Evolutionary conservation across 2,888 invertebrate species (phyloP), one percentile per base, ranked within the genome.

Genomic region (Pecten maximus): DNA sequence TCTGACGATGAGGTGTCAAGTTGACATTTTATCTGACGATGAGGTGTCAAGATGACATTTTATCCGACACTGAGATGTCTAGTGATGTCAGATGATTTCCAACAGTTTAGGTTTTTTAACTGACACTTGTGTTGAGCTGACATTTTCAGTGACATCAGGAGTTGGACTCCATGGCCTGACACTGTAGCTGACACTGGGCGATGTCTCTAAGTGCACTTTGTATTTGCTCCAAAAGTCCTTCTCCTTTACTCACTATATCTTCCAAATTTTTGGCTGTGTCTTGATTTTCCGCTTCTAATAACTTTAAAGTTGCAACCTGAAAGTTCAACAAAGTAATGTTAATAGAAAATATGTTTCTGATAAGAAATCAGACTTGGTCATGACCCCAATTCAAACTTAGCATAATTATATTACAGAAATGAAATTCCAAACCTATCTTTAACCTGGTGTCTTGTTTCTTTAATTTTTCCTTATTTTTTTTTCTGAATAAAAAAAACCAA

Each of bases 191-290:
- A 10, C 96, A 94, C 90, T 96, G 95, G 4, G 97, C 96, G 40
- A 99, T 99, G 96, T 99, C 99, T 95, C 98, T 98, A 0, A 99
- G 97, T 0, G 99, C 99, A 19, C 98, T 98, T 97, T 99, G 99
- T 89, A 99, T 98, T 96, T 98, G 98, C 95, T 98, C 98, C 54
- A 99, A 97, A 0, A 99, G 97, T 39, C 98, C 97, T 97, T 99
- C 99, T 0, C 99, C 99, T 96, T 98, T 98, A 88, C 98, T 97
- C 0, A 99, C 99, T 28, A 99, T 98, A 97, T 98, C 97, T 96
- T 99, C 98, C 54, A 99, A 97, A 94, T 98, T 98, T 94, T 98
- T 98, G 0, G 99, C 99, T 6, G 99, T 98, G 94, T 99, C 98
- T 96, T 98, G 98, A 97, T 99, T 99, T 96, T 99, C 99, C 60